Evolutionary conservation across 2,888 invertebrate genomes (phyloP).

Genomic region (Microctonus brassicae): DNA sequence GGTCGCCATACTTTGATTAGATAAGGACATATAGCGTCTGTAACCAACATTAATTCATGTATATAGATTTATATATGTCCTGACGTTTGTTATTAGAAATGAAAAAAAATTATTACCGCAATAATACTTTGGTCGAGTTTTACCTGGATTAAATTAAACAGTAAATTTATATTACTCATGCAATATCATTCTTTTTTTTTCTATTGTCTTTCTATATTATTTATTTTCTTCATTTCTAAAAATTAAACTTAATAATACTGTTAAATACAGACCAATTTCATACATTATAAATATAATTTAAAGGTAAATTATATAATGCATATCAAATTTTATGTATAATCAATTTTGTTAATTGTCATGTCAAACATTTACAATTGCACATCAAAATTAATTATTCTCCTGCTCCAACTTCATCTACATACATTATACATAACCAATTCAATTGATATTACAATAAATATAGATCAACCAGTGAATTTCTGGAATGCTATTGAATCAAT

Average conservation of each 20-base stretch:
- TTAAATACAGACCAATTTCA: background rate
- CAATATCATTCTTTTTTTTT: background rate
- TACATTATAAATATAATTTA: background rate
- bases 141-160: background rate
- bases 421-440: background rate
- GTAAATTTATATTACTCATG: background rate
- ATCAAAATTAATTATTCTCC: background rate
- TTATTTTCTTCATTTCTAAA: too few relatives aligned
- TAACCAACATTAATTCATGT: background rate
- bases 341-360: background rate
- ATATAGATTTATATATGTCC: background rate
- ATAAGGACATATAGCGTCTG: conserved; percentile 33
- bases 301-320: background rate
- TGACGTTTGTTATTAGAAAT: background rate
- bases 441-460: conserved; percentile 36
- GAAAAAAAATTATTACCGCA: background rate
- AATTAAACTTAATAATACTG: too few relatives aligned
- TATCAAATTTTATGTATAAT: background rate
- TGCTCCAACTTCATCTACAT: background rate
- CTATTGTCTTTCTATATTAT: background rate
- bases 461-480: conserved; percentile 42
- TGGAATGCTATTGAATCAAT: conserved; percentile 62
- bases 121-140: background rate
- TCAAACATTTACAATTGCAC: background rate
- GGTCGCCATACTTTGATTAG: conserved; percentile 53